These are phyloP conservation scores for Prunella fulvescens DNA, from an alignment of 2,113 vertebrate species.

Conservation along the genomic window DNA sequence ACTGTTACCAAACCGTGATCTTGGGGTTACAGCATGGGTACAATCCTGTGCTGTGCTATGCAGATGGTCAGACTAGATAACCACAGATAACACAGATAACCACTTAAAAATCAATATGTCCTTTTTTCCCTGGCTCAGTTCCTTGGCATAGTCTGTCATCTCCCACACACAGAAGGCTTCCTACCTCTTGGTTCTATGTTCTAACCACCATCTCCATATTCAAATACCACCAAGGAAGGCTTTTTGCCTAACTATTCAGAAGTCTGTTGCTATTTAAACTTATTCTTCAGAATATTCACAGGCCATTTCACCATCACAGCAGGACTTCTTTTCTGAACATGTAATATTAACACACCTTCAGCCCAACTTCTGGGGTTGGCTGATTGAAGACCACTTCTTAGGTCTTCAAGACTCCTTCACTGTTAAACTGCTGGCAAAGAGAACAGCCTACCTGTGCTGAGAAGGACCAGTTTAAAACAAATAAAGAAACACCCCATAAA, in stretches of 20 bases:
- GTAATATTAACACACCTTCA: not conserved
- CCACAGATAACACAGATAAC: not conserved
- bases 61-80: not conserved
- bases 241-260: not conserved
- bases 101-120: not conserved
- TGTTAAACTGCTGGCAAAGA: not conserved
- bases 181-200: not conserved
- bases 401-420: not conserved
- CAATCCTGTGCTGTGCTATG: not conserved
- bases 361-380: no score
- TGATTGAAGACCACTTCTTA: no score
- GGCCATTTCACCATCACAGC: not conserved
- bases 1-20: not conserved
- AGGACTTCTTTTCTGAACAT: not conserved
- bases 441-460: not conserved
- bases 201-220: not conserved
- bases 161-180: not conserved
- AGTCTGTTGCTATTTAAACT: not conserved
- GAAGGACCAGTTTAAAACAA: not conserved
- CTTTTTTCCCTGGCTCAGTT: not conserved
- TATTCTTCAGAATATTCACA: not conserved
- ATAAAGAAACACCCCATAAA: rapidly evolving
- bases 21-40: not conserved
- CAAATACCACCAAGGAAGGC: not conserved
- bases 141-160: rapidly evolving